phyloP scores from a whole-genome alignment of 2,888 invertebrate genomes.

The Sisyra nigra region DNA sequence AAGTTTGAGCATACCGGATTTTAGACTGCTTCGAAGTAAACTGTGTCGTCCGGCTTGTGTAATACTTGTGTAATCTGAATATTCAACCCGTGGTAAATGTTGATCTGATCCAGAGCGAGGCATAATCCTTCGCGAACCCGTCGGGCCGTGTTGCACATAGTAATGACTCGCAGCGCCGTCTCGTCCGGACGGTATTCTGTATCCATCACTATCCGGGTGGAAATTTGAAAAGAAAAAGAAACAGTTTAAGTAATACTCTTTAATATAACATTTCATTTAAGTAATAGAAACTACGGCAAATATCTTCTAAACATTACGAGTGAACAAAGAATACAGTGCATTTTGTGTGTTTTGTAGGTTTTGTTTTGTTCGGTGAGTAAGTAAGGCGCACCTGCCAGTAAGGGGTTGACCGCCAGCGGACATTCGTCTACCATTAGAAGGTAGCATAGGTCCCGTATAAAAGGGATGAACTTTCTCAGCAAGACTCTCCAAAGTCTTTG shows the following conservation, averaged over 20 bases:
- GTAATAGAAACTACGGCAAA: too few species aligned
- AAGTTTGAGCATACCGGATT: too few species aligned
- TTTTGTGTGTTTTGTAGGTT: too few species aligned
- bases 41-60: slow-evolving; percentile 59
- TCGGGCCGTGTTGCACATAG: slow-evolving; percentile 33
- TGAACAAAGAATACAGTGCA: too few species aligned
- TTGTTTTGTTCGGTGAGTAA: too few species aligned
- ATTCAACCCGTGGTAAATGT: slow-evolving; percentile 74
- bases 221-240: too few species aligned
- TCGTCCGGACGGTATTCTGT: slow-evolving; percentile 1
- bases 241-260: too few species aligned
- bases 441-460: slow-evolving; percentile 41
- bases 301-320: too few species aligned
- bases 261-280: too few species aligned
- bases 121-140: slow-evolving; percentile 35
- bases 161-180: slow-evolving; percentile 18
- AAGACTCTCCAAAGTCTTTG: slow-evolving; percentile 77
- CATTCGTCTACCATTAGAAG: slow-evolving; percentile 38
- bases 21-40: slow-evolving; percentile 64
- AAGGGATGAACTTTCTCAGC: slow-evolving; percentile 88
- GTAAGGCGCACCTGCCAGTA: slow-evolving; percentile 20
- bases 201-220: too few species aligned
- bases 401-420: slow-evolving; percentile 46
- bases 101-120: slow-evolving; percentile 87
- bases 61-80: slow-evolving; percentile 61